These are phyloP conservation scores for Callospermophilus lateralis DNA, from an alignment of 2,113 vertebrate species.

Conservation along the genomic window DNA sequence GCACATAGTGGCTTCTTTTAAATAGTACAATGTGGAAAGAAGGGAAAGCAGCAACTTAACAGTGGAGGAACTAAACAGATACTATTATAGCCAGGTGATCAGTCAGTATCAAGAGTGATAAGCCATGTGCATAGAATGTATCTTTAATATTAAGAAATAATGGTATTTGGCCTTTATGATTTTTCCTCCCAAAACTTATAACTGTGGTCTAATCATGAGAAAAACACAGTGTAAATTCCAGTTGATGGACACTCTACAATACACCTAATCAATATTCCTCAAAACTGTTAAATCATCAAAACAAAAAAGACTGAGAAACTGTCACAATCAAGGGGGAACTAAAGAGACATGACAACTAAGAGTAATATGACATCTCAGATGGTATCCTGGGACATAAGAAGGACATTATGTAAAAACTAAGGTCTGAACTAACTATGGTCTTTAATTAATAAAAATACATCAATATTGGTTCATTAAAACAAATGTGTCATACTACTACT, in stretches of 20 bases:
- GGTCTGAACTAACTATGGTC: background rate
- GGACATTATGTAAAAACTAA: background rate
- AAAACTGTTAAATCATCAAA: background rate
- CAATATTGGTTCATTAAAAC: background rate
- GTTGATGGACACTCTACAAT: background rate
- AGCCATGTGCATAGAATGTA: background rate
- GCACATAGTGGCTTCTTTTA: background rate
- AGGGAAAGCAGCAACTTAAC: background rate
- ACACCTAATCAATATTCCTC: background rate
- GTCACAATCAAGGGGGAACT: background rate
- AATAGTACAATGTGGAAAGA: background rate
- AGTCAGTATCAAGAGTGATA: background rate
- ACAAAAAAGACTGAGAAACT: background rate
- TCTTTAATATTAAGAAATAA: background rate
- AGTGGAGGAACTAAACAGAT: background rate
- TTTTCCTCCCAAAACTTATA: background rate
- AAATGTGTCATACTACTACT: background rate
- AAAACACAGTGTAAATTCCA: conserved; percentile 36
- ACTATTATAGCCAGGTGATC: background rate
- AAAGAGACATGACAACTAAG: background rate
- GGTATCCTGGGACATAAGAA: background rate
- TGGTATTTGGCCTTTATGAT: background rate
- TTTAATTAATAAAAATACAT: background rate
- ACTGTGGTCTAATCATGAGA: background rate
- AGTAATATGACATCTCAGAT: background rate